These are phyloP conservation scores for Camponotus vicinus DNA, from an alignment of 1,140 invertebrate species.

Conservation along the genomic window DNA sequence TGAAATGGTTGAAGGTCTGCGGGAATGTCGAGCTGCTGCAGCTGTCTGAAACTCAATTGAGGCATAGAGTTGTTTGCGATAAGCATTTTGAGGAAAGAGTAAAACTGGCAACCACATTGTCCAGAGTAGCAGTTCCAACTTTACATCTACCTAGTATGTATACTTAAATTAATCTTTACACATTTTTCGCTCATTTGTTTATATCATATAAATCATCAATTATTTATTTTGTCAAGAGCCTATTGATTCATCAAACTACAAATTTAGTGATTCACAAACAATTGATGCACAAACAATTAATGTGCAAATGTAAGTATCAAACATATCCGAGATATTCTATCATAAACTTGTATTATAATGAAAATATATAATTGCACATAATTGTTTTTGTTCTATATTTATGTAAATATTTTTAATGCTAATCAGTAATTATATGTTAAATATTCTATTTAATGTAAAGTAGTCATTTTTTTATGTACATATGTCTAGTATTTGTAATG, in stretches of 20 bases:
- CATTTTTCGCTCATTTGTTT: too few relatives aligned
- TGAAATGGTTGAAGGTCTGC: neutral
- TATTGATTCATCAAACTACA: neutral
- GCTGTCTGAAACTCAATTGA: neutral
- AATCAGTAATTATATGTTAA: neutral
- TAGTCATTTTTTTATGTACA: neutral
- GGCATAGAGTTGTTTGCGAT: neutral
- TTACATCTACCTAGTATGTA: neutral
- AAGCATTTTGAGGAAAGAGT: neutral
- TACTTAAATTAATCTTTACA: neutral
- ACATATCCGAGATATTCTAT: neutral
- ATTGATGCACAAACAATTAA: neutral
- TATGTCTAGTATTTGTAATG: neutral
- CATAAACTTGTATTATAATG: neutral
- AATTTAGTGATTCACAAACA: neutral
- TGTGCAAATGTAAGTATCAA: neutral
- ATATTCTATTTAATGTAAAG: neutral
- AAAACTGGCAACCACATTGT: neutral
- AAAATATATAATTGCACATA: neutral
- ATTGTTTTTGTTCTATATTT: too few relatives aligned
- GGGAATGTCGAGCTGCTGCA: neutral
- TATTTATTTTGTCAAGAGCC: neutral
- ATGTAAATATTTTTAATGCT: too few relatives aligned
- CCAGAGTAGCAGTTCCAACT: neutral
- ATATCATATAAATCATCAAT: neutral